phyloP scores from a whole-genome alignment of 2,888 invertebrate genomes.

The Athalia rosae region DNA sequence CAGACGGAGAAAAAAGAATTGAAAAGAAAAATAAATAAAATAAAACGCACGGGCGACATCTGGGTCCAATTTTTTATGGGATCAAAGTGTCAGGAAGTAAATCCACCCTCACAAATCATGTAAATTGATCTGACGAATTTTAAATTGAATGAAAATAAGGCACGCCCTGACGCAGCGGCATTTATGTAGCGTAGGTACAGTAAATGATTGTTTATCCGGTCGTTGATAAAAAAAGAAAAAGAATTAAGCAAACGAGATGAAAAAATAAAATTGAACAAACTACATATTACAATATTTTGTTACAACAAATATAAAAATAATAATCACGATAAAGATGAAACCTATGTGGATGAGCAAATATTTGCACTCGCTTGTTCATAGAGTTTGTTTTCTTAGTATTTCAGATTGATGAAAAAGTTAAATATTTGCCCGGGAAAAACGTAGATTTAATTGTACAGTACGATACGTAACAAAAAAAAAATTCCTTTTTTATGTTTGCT shows the following conservation, averaged over 20 bases:
- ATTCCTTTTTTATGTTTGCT: no score
- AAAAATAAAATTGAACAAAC: not conserved
- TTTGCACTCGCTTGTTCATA: no score
- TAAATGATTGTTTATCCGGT: not conserved
- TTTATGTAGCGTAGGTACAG: no score
- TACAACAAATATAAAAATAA: not conserved
- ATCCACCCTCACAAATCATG: not conserved
- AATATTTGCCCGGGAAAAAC: no score
- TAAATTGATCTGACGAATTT: not conserved
- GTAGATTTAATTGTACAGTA: no score
- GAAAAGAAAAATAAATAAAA: not conserved
- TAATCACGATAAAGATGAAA: not conserved
- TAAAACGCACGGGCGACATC: not conserved
- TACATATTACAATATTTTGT: not conserved
- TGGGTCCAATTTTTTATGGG: slow-evolving; percentile 4
- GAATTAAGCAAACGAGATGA: not conserved
- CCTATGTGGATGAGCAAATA: no score
- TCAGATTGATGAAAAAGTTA: no score
- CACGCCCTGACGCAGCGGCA: not conserved
- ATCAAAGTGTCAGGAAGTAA: slow-evolving; percentile 17
- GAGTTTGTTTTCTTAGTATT: no score
- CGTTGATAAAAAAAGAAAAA: not conserved
- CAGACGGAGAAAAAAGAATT: not conserved
- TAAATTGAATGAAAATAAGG: not conserved
- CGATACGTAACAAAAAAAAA: no score